Percentiles rank a stretch among this genome's conserved stretches.
phyloP scores from a whole-genome alignment of 2,888 invertebrate species.

The Agonopterix alstromeriana region DNA sequence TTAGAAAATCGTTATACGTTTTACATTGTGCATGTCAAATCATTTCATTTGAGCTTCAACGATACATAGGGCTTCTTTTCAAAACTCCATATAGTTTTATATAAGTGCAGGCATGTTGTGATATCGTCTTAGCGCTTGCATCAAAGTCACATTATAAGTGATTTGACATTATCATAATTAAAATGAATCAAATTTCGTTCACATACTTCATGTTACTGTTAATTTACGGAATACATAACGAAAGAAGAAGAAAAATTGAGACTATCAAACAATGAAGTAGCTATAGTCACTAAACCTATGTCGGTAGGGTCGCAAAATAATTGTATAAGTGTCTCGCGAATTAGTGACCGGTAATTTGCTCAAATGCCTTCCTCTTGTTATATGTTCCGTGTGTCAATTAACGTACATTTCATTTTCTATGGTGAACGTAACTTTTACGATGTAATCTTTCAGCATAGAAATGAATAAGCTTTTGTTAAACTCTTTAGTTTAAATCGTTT shows the following conservation, averaged over 20 bases:
- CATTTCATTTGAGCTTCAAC: constrained; percentile 1
- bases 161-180: neutral
- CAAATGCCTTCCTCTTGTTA: too few species aligned
- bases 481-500: neutral
- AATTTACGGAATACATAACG: neutral
- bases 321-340: too few species aligned
- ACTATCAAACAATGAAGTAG: too few species aligned
- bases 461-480: too few species aligned
- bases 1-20: neutral
- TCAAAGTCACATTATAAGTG: constrained; percentile 3
- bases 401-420: too few species aligned
- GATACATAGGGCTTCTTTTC: neutral
- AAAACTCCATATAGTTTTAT: neutral
- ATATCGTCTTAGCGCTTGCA: constrained; percentile 1
- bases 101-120: constrained; percentile 4
- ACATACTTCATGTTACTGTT: neutral
- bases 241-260: too few species aligned
- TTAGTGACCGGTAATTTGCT: too few species aligned
- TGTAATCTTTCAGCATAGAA: too few species aligned
- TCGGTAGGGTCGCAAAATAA: too few species aligned
- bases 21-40: constrained; percentile 2
- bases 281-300: too few species aligned
- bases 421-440: too few species aligned
- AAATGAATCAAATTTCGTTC: neutral
- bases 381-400: too few species aligned